Conservation (phyloP, 2,797 vertebrate species). For the Premnoplex brunnescens region DNA sequence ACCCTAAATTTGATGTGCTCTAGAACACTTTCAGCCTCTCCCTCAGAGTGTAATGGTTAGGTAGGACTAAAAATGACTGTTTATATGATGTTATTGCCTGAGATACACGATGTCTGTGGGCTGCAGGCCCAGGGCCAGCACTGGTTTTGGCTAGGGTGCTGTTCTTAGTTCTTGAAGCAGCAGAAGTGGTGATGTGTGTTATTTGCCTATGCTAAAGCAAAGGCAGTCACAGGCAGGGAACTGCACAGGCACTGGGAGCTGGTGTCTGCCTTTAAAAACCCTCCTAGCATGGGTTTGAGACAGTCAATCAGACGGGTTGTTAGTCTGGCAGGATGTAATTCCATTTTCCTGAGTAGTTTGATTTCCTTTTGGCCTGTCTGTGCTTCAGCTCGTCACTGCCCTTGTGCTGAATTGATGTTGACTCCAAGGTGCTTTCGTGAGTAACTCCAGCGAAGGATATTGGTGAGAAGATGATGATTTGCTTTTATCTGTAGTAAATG, state of each 20-base stretch:
- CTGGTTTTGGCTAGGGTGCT: background rate
- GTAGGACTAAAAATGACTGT: background rate
- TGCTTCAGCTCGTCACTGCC: background rate
- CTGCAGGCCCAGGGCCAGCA: background rate
- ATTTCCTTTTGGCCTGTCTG: conserved; percentile 11
- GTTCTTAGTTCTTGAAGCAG: background rate
- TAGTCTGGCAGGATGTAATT: background rate
- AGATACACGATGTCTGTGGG: background rate
- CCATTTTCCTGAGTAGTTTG: background rate
- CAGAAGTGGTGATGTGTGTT: accelerated
- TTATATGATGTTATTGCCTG: background rate
- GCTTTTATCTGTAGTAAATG: background rate
- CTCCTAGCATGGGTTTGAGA: background rate
- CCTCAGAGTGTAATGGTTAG: background rate
- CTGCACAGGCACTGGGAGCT: background rate
- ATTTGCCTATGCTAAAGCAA: background rate
- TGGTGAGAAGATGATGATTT: background rate
- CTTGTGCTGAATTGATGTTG: background rate
- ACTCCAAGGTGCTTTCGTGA: background rate
- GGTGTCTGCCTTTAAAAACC: background rate
- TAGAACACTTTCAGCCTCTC: background rate
- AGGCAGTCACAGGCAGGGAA: background rate
- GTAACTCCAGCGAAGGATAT: background rate
- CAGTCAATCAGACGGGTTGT: background rate
- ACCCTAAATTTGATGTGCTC: background rate